These are phyloP conservation scores for Drosophila pseudoananassae DNA, from an alignment of 1,140 invertebrate species.

Conservation along the genomic window DNA sequence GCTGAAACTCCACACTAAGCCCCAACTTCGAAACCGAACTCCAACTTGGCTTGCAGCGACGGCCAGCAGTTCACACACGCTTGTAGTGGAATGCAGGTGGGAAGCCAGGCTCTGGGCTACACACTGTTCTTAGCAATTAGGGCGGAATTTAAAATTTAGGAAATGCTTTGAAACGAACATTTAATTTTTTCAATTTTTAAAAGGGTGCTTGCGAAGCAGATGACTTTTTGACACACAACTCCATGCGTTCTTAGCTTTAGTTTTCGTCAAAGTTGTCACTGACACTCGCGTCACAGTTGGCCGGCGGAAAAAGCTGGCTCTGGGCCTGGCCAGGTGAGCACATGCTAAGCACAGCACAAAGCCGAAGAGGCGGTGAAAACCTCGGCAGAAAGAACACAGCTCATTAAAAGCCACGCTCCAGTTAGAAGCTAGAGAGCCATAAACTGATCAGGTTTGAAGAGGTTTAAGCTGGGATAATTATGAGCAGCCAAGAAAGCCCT, in stretches of 20 bases:
- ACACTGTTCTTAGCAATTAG: slow-evolving; percentile 9
- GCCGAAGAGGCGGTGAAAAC: slow-evolving; percentile 17
- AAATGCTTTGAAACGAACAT: not conserved
- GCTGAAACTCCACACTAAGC: not conserved
- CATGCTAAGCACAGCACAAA: slow-evolving; percentile 31
- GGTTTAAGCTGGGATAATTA: slow-evolving; percentile 45
- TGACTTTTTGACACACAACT: too few species aligned
- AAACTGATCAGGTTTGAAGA: slow-evolving; percentile 40
- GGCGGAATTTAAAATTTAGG: slow-evolving; percentile 35
- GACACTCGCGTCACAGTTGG: slow-evolving; percentile 79
- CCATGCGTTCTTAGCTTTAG: not conserved
- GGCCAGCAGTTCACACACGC: slow-evolving; percentile 45
- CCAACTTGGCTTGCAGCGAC: slow-evolving; percentile 6
- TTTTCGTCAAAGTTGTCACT: slow-evolving; percentile 49
- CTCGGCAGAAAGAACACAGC: slow-evolving; percentile 25
- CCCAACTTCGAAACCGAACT: not conserved
- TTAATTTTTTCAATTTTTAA: not conserved
- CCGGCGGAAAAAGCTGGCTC: slow-evolving; percentile 41
- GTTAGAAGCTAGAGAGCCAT: slow-evolving; percentile 48
- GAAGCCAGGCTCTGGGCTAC: not conserved
- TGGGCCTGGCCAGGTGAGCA: slow-evolving; percentile 17
- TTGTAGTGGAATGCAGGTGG: not conserved
- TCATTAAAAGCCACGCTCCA: slow-evolving; percentile 73
- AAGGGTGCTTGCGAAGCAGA: not conserved
- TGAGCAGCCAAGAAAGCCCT: slow-evolving; percentile 23